phyloP scores from a whole-genome alignment of 1,140 invertebrate species.

The Saccostrea echinata region DNA sequence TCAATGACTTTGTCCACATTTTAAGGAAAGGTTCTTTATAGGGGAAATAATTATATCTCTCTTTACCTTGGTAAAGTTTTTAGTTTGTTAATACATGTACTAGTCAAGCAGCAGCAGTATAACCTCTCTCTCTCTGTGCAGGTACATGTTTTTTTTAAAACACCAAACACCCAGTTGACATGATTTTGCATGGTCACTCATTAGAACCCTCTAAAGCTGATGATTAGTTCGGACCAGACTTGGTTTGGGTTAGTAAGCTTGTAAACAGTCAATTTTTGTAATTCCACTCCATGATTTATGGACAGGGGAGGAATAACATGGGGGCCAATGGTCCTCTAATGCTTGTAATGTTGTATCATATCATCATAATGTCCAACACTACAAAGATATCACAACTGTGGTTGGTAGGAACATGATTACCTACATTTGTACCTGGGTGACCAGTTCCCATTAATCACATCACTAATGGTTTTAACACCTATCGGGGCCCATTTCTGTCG shows the following conservation, averaged over 20 bases:
- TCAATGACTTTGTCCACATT: slow-evolving; percentile 34
- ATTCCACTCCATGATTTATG: slow-evolving; percentile 14
- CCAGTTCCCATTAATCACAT: slow-evolving; percentile 13
- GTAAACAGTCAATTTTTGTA: background rate
- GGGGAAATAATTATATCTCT: background rate
- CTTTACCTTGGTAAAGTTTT: background rate
- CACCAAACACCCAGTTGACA: background rate
- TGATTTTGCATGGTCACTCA: background rate
- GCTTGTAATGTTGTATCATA: slow-evolving; percentile 32
- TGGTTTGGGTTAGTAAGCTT: background rate
- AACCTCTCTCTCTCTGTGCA: background rate
- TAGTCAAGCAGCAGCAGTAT: background rate
- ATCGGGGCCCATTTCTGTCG: background rate
- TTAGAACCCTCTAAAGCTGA: background rate
- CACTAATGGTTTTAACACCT: slow-evolving; percentile 34
- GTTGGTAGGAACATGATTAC: slow-evolving; percentile 23
- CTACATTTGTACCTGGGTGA: slow-evolving; percentile 9
- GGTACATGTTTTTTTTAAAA: background rate
- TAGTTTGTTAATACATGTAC: background rate
- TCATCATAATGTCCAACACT: slow-evolving; percentile 22
- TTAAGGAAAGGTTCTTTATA: slow-evolving; percentile 29
- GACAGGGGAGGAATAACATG: background rate
- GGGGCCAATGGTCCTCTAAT: background rate
- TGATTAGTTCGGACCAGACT: background rate
- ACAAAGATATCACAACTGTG: slow-evolving; percentile 22